Evolutionary conservation across 2,113 vertebrate species (phyloP).

Genomic region (Tyto alba): DNA sequence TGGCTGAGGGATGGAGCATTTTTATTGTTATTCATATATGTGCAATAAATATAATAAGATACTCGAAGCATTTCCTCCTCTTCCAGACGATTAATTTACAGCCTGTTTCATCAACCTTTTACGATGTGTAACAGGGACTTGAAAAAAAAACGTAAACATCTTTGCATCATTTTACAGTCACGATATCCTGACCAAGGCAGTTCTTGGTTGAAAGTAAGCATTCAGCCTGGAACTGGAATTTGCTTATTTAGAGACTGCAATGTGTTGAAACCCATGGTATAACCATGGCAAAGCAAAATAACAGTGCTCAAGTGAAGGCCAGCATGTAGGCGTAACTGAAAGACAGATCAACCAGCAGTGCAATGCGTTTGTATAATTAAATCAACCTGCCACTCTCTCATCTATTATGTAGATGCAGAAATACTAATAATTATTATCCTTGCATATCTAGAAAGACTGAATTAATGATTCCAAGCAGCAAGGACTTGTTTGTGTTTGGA

Average conservation of each 20-base stretch:
- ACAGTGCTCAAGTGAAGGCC: background rate
- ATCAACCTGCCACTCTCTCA: conserved; percentile 45
- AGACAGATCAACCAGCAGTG: conserved; percentile 28
- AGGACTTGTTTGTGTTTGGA: conserved; percentile 69
- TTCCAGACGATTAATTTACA: conserved; percentile 58
- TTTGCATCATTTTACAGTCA: conserved; percentile 59
- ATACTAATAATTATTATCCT: conserved; percentile 38
- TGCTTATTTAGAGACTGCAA: background rate
- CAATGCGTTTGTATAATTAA: conserved; percentile 48
- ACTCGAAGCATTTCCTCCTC: conserved; percentile 38
- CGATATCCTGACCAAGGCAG: conserved; percentile 17
- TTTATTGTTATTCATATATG: conserved; percentile 7
- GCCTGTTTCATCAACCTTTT: conserved; percentile 68
- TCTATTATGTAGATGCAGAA: conserved; percentile 48
- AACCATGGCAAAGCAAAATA: conserved; percentile 12
- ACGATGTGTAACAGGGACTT: conserved; percentile 55
- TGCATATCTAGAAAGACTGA: conserved; percentile 43
- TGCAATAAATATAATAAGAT: conserved; percentile 47
- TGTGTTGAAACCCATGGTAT: background rate
- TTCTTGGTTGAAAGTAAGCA: conserved; percentile 6
- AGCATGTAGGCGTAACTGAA: background rate
- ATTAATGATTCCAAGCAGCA: conserved; percentile 54
- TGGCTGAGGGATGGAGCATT: background rate
- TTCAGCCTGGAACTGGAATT: background rate
- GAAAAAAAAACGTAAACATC: conserved; percentile 52